Evolutionary conservation across 2,797 vertebrate species (phyloP).

Genomic region (Phrynocephalus forsythii): DNA sequence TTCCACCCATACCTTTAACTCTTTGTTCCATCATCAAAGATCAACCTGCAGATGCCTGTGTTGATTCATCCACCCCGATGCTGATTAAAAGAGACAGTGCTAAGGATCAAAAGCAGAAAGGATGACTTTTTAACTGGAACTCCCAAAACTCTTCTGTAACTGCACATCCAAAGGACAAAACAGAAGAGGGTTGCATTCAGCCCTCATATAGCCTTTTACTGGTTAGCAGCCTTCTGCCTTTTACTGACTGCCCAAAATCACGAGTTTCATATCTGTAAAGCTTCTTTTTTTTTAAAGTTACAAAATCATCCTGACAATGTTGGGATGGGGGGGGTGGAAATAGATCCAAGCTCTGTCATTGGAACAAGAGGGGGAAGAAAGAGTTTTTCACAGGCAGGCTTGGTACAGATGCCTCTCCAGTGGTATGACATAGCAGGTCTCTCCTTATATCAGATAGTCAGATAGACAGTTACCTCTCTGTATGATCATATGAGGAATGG

Average conservation of each 20-base stretch:
- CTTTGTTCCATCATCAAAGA: not conserved
- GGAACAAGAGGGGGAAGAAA: conserved; percentile 3
- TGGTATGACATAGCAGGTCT: rapidly evolving
- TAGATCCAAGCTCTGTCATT: not conserved
- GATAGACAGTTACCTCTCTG: not conserved
- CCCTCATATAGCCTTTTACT: not conserved
- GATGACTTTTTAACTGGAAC: not conserved
- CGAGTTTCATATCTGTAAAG: conserved; percentile 42
- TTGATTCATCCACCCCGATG: not conserved
- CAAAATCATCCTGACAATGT: not conserved
- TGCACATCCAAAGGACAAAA: not conserved
- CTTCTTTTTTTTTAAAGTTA: conserved; percentile 31
- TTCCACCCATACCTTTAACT: not conserved
- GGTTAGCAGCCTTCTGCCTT: no score
- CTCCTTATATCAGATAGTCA: not conserved
- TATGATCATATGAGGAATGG: no score
- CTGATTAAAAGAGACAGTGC: not conserved
- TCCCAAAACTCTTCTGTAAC: no score
- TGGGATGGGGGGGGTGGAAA: no score
- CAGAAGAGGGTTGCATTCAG: no score
- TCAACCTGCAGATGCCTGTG: not conserved
- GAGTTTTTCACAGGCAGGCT: not conserved
- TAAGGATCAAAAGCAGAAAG: no score
- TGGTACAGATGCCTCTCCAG: rapidly evolving
- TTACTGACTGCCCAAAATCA: not conserved